phyloP scores from a whole-genome alignment of 2,113 vertebrate genomes.

The Tetrax tetrax region DNA sequence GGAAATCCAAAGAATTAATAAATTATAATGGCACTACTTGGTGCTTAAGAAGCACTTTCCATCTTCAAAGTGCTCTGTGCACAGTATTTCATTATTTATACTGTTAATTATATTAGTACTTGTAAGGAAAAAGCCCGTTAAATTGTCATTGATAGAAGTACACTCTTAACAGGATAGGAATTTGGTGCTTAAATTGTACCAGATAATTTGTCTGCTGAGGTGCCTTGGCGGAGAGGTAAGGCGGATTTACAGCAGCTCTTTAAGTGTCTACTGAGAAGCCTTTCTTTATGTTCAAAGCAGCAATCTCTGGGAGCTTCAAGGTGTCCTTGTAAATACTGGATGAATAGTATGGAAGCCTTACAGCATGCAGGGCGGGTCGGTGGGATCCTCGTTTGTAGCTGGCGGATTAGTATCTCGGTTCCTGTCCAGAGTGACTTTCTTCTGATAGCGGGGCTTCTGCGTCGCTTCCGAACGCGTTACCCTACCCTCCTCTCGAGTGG shows the following conservation, averaged over 20 bases:
- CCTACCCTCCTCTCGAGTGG: background rate
- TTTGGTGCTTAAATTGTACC: background rate
- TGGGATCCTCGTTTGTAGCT: background rate
- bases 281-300: background rate
- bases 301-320: background rate
- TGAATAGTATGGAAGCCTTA: background rate
- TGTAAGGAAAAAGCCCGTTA: background rate
- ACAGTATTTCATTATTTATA: constrained; percentile 17
- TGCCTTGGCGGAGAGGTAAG: background rate
- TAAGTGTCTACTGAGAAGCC: background rate
- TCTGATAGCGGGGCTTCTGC: background rate
- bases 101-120: constrained; percentile 48
- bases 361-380: background rate
- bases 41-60: background rate
- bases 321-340: background rate
- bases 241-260: background rate
- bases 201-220: background rate
- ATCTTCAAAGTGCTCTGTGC: background rate
- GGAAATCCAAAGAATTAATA: constrained; percentile 17
- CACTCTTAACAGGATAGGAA: background rate
- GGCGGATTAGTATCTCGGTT: background rate
- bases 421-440: background rate
- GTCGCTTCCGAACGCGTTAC: background rate
- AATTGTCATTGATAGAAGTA: background rate
- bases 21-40: background rate